Base-by-base conservation (phyloP, 2,797 vertebrate species). In the Fistularia commersonii region DNA sequence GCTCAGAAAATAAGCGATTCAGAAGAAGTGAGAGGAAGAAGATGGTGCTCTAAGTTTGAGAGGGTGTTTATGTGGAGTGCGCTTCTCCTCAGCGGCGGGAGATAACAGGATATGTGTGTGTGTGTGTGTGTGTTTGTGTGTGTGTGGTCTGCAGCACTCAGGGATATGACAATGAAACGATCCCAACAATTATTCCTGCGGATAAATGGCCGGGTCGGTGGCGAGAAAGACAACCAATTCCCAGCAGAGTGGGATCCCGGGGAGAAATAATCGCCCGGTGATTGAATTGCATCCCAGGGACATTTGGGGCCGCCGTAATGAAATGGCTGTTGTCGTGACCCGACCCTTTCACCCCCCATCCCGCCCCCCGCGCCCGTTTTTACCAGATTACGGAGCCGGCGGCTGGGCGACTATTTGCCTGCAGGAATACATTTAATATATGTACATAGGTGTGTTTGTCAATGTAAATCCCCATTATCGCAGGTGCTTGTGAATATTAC, bases 241-340 rank as follows among this genome's bases (percentile, higher is more conserved):
- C 80, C 83, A 3, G 31, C 71, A 74, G 81, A 84, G 85, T 71
- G 78, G 79, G 77, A 81, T 76, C 68, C 43, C 14, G 67, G 67
- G 74, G 72, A 70, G 78, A 76, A 88, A 82, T 88, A 86, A 87
- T 84, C 76, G 72, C 76, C 62, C 45, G 1, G 13, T 89, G 86
- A 89, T 89, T 86, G 74, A 88, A 90, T 89, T 88, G 81, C 48
- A 81, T 65, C 62, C 59, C 61, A 23, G 76, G 71, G 82, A 82
- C 79, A 70, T 84, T 83, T 83, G 77, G 81, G 77, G 14, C 80
- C 75, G 64, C 64, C 44, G 60, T 89, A 88, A 90, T 90, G 87
- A 90, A 89, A 90, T 90, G 89, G 87, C 76, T 82, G 77, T 82
- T 85, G 80, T 86, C 52, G 76, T 80, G 83, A 79, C 84, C 81